A percentile compares a stretch with the other conserved stretches of the same genome.
Evolutionary conservation across 2,888 invertebrate genomes (phyloP).

Genomic region (Osmoderma eremita): DNA sequence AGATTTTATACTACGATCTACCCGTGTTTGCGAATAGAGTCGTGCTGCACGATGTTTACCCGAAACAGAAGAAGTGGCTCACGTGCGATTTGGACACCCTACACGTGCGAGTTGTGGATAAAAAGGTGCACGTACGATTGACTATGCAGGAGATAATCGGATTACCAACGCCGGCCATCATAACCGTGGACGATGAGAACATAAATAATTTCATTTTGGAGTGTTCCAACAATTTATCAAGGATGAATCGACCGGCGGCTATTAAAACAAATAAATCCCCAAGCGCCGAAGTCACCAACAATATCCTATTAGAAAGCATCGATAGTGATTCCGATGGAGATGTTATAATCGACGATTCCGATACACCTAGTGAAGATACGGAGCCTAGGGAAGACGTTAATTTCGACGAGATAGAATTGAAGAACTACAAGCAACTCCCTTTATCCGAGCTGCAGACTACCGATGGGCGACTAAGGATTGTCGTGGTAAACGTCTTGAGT

Average conservation of each 20-base stretch:
- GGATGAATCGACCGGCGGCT: not conserved
- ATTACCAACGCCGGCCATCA: slow-evolving; percentile 58
- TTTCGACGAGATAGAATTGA: slow-evolving; percentile 9
- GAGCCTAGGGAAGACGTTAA: not conserved
- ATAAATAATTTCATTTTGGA: slow-evolving; percentile 39
- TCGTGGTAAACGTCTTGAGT: slow-evolving; percentile 57
- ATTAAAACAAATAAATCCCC: not conserved
- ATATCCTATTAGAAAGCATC: not conserved
- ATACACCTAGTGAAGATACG: not conserved
- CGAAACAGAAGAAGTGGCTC: slow-evolving; percentile 66
- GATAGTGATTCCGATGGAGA: slow-evolving; percentile 49
- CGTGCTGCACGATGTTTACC: slow-evolving; percentile 66
- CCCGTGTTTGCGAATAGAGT: slow-evolving; percentile 75
- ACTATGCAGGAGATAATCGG: slow-evolving; percentile 49
- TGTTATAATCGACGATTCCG: slow-evolving; percentile 58
- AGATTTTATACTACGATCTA: slow-evolving; percentile 71
- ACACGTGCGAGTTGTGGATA: slow-evolving; percentile 61
- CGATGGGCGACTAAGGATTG: slow-evolving; percentile 59
- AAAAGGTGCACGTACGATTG: slow-evolving; percentile 42
- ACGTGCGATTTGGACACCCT: slow-evolving; percentile 70
- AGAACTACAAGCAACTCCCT: slow-evolving; percentile 58
- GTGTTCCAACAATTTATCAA: slow-evolving; percentile 37
- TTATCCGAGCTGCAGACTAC: slow-evolving; percentile 51
- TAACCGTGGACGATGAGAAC: slow-evolving; percentile 51
- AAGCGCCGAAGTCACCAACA: not conserved